Evolutionary conservation across 1,140 invertebrate genomes (phyloP).

Genomic region (Neotoxoptera formosana): DNA sequence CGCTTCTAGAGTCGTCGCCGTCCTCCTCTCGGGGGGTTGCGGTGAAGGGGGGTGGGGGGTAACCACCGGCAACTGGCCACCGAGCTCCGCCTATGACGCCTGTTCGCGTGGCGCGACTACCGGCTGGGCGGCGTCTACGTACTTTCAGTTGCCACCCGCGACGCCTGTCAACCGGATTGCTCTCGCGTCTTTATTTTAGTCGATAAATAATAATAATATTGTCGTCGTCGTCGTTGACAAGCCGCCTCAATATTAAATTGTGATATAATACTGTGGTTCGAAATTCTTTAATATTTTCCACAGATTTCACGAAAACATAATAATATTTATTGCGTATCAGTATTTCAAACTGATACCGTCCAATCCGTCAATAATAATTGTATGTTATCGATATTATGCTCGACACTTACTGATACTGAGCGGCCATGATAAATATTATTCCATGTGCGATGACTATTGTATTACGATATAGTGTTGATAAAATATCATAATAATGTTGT

Average conservation of each 20-base stretch:
- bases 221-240: too few relatives aligned
- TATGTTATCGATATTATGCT: neutral
- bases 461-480: neutral
- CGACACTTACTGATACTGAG: neutral
- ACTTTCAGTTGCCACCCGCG: conserved; percentile 49
- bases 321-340: neutral
- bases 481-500: too few relatives aligned
- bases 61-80: conserved; percentile 28
- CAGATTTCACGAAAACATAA: neutral
- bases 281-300: neutral
- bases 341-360: neutral
- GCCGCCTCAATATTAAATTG: neutral
- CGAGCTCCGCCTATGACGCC: conserved; percentile 51
- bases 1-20: neutral
- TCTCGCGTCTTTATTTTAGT: neutral
- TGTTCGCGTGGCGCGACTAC: neutral
- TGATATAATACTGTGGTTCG: neutral
- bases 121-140: conserved; percentile 36
- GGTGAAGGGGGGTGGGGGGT: neutral
- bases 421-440: neutral
- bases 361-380: neutral
- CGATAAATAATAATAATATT: too few relatives aligned
- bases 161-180: conserved; percentile 40
- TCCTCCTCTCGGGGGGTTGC: too few relatives aligned
- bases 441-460: neutral